Evolutionary conservation across 2,888 invertebrate species (phyloP), one percentile per base, ranked within the genome.

Genomic region (Drosophila cracens): DNA sequence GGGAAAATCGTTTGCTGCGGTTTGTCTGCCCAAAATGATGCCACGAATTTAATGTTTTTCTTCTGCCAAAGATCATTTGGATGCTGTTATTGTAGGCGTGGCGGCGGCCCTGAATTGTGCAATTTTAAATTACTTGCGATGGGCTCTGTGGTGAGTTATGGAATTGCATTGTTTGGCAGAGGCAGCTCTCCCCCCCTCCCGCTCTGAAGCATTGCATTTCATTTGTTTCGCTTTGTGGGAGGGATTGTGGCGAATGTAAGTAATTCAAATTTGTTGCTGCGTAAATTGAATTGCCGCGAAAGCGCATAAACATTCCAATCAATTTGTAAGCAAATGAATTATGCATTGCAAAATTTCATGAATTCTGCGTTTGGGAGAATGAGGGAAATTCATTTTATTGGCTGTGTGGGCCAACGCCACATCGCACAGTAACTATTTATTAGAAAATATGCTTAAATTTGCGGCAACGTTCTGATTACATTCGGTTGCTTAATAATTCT

Each of bases 271-370:
- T 87, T 81, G 85, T 77, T 81, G 69, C 73, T 74, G 83, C 79
- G 72, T 69, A 78, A 72, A 82, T 82, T 73, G 79, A 87, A 82
- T 76, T 75, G 75, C 84, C 70, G 67, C 67, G 61, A 84, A 82
- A 82, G 68, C 72, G 70, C 68, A 87, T 82, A 76, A 76, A 70
- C 78, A 88, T 88, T 84, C 76, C 83, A 81, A 86, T 83, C 83
- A 86, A 78, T 81, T 84, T 76, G 78, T 76, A 66, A 73, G 52
- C 65, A 74, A 88, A 83, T 88, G 81, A 88, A 86, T 88, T 80
- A 84, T 86, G 78, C 71, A 82, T 76, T 73, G 70, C 49, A 49
- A 81, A 75, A 72, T 81, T 77, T 70, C 72, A 72, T 67, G 68
- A 58, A 67, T 67, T 70, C 70, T 49, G 57, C 52, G 54, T 70